Percentiles rank a stretch among this genome's conserved stretches.
These are phyloP conservation scores for Chelidonichthys spinosus DNA, from an alignment of 2,797 vertebrate species.

Conservation along the genomic window DNA sequence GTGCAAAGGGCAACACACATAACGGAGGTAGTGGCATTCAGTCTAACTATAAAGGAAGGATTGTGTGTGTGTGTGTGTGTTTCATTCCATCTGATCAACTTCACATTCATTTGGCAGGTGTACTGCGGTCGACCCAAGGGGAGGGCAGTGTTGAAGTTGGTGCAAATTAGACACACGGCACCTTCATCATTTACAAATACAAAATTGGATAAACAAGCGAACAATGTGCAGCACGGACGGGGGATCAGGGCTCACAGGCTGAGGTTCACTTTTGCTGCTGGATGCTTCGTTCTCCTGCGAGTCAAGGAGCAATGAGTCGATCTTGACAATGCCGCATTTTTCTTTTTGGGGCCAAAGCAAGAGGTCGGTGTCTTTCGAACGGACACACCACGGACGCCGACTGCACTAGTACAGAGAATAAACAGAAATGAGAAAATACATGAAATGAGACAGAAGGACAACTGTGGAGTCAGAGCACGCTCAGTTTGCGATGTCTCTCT, in stretches of 20 bases:
- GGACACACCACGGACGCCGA: too few relatives aligned
- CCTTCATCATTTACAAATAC: too few relatives aligned
- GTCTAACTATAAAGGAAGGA: background rate
- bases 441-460: background rate
- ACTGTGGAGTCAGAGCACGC: conserved; percentile 20
- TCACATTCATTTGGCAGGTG: background rate
- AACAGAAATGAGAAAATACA: background rate
- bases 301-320: too few relatives aligned
- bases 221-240: too few relatives aligned
- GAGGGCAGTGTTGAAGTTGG: background rate
- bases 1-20: background rate
- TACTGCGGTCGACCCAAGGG: background rate
- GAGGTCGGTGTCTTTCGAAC: too few relatives aligned
- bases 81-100: background rate
- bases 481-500: conserved; percentile 15
- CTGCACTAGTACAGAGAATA: background rate
- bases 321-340: too few relatives aligned
- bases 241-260: too few relatives aligned
- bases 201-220: too few relatives aligned
- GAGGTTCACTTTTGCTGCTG: too few relatives aligned
- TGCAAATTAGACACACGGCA: background rate
- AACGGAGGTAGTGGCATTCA: background rate
- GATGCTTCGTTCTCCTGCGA: background rate
- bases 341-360: too few relatives aligned
- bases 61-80: background rate